Percentiles rank a stretch among this genome's conserved stretches.
Conservation (phyloP, 2,113 vertebrate genomes). For the Girardinichthys multiradiatus region DNA sequence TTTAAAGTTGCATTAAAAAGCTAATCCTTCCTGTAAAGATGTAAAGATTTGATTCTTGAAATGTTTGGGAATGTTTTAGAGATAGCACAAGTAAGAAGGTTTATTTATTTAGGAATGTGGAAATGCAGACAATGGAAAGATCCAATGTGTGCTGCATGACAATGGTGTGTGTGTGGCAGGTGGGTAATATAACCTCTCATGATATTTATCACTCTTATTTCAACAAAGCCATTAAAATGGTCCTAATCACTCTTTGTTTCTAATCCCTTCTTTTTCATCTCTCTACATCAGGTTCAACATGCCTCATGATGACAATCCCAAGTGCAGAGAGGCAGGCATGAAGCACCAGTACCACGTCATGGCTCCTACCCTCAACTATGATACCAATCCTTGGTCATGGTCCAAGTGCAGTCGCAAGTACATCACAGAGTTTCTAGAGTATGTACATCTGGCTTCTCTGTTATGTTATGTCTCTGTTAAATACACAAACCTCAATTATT, state of each 20-base stretch:
- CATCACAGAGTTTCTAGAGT: conserved; percentile 98
- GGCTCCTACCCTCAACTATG: conserved; percentile 95
- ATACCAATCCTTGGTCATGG: conserved; percentile 97
- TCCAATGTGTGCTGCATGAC: not conserved
- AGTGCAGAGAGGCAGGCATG: conserved; percentile 91
- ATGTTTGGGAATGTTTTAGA: conserved; percentile 10
- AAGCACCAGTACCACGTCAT: conserved; percentile 96
- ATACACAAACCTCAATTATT: too few species aligned
- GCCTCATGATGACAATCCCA: conserved; percentile 95
- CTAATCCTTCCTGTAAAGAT: not conserved
- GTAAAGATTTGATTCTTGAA: not conserved
- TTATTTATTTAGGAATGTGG: conserved; percentile 7
- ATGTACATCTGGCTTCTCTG: conserved; percentile 68
- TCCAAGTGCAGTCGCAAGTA: conserved; percentile 98
- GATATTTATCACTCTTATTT: too few species aligned
- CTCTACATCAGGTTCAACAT: conserved; percentile 90
- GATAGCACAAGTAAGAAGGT: not conserved
- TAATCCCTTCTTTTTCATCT: conserved; percentile 12
- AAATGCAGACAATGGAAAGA: not conserved
- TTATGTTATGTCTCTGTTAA: conserved; percentile 8
- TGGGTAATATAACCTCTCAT: too few species aligned
- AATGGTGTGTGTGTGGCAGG: too few species aligned
- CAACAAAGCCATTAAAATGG: conserved; percentile 21
- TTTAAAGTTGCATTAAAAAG: conserved; percentile 2
- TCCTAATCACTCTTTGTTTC: conserved; percentile 54